Base-by-base conservation (phyloP, 2,113 vertebrate genomes). In the Ornithorhynchus anatinus region DNA sequence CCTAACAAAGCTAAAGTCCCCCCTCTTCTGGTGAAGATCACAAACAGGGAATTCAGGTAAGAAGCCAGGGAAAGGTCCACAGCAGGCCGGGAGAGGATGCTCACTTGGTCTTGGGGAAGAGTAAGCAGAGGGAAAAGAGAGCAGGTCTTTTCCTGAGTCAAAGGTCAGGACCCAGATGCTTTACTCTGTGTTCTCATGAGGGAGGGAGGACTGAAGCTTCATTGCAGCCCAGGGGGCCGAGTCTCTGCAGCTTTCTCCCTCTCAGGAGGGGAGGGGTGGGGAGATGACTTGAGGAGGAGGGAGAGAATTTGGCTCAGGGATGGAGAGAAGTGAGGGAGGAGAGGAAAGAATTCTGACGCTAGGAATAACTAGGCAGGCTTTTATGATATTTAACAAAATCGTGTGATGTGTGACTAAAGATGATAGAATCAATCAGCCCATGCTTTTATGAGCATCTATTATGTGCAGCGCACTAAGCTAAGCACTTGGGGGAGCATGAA, bases 1-100 rank as follows among this genome's bases (percentile, higher is more conserved):
- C 63, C 69, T 76, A 80, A 79, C 69, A 63, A 91, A 88, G 89
- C 75, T 74, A 88, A 91, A 92, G 87, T 54, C 81, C 67, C 91
- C 92, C 92, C 89, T 90, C 91, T 91, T 91, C 91, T 94, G 91
- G 91, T 88, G 70, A 82, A 89, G 84, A 89, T 79, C 79, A 86
- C 63, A 79, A 82, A 86, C 59, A 78, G 57, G 75, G 74, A 20
- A 53, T 2, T 27, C 74, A 38, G 17, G 1, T 56, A 69, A 60
- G 25, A 22, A 6, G n/a, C 9, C 43, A 22, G 9, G 16, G 43
- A 51, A n/a, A 42, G 23, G 19, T 7, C 6, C 8, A 3, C 11
- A 2, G 0, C 43, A 69, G 42, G 23, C 52, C 5, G 73, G 66
- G 42, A 63, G 23, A 64, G 8, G 56, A 22, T 19, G 16, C 10